A percentile compares a stretch with the other conserved stretches of the same genome.
phyloP scores from a whole-genome alignment of 2,797 vertebrate species.

The Ctenopoma multispine region DNA sequence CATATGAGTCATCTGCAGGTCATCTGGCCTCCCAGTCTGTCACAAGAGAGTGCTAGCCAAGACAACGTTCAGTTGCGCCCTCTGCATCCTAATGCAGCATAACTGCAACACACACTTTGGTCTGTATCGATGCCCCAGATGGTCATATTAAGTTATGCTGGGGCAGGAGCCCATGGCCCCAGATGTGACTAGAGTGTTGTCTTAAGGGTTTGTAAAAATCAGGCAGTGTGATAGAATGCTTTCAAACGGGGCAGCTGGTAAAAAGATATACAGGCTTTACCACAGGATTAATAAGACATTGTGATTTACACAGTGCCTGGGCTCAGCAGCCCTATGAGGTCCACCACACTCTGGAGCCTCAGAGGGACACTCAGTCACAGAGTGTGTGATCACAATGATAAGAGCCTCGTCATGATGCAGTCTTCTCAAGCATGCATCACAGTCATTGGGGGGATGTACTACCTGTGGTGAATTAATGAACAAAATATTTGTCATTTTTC shows the following conservation, averaged over 20 bases:
- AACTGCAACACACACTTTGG: background rate
- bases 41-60: background rate
- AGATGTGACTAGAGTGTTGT: constrained; percentile 31
- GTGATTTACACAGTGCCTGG: constrained; percentile 64
- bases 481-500: constrained; percentile 50
- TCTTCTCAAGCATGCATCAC: constrained; percentile 29
- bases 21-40: constrained; percentile 3
- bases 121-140: constrained; percentile 11
- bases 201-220: constrained; percentile 50
- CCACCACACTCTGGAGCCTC: constrained; percentile 41
- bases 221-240: constrained; percentile 45
- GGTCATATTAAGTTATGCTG: constrained; percentile 51
- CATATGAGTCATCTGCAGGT: constrained; percentile 26
- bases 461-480: constrained; percentile 54
- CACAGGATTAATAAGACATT: constrained; percentile 58
- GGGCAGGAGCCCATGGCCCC: constrained; percentile 18
- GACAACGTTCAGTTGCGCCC: background rate
- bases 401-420: constrained; percentile 33
- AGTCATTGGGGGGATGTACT: background rate
- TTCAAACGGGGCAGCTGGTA: constrained; percentile 17
- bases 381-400: constrained; percentile 55
- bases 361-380: constrained; percentile 50
- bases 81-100: constrained; percentile 46
- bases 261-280: constrained; percentile 48
- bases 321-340: constrained; percentile 39